Base-by-base conservation (phyloP, 1,140 invertebrate genomes). In the Pomacea maculata region DNA sequence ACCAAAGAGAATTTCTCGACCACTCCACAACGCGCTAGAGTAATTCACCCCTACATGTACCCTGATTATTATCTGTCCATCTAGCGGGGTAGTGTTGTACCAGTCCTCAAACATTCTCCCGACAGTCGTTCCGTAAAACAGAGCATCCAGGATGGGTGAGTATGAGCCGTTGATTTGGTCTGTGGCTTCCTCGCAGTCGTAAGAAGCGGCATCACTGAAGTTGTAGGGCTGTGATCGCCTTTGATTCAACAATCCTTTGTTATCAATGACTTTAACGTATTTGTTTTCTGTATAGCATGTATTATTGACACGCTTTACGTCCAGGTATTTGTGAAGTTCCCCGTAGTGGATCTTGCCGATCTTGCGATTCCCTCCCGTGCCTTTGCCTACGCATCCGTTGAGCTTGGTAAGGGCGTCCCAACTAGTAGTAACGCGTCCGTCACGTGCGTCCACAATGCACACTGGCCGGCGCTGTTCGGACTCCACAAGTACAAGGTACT, bases 31-130 rank as follows among this genome's bases (percentile, higher is more conserved):
- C 5, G 85, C 85, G 1, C 74, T 80, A 15, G 77, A 34, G 29
- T 75, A 15, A 25, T 82, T 77, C 21, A 74, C n/a, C 12, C 86
- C 83, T 70, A 86, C 83, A 75, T 87, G 87, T 19, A 87, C 85
- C 45, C 78, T 83, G 4, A 87, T 63, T 9, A 83, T 65, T 7
- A 84, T 84, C 21, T 45, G 55, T 5, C 82, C 34, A 10, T 67
- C 75, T n/a, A 83, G 55, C 0, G 81, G 79, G 3, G 65, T 19
- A 1, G 78, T 63, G 25, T 83, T 57, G 52, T 81, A 76, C 80
- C 82, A 85, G 19, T 85, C 80, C 34, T 83, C 64, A 68, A 81
- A 85, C 86, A 87, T 85, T 76, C 68, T 68, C 52, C 80, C 75
- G 19, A 83, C 74, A 3, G 72, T 68, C 15, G 82, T 78, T 8